These are phyloP conservation scores for Cryptus armator DNA, from an alignment of 2,888 invertebrate genomes.

Conservation along the genomic window DNA sequence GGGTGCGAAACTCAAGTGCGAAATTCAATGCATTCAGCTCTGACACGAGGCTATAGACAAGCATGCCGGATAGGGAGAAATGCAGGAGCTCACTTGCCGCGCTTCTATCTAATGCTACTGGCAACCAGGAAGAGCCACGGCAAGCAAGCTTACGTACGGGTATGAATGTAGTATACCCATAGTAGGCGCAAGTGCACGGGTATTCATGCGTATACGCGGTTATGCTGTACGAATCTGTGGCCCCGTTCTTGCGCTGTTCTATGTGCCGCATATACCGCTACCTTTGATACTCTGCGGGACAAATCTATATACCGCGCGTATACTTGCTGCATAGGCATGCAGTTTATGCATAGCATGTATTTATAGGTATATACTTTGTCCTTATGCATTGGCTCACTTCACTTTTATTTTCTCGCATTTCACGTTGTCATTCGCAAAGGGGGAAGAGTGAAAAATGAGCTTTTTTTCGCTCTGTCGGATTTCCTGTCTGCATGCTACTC, in stretches of 20 bases:
- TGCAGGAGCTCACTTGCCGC: conserved; percentile 6
- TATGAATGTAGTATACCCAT: not conserved
- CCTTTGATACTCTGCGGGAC: no score
- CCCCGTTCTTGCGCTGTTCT: not conserved
- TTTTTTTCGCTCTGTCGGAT: not conserved
- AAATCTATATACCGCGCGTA: not conserved
- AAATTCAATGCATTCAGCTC: conserved; percentile 60
- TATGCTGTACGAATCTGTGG: conserved; percentile 12
- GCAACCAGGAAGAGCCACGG: not conserved
- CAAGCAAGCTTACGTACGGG: conserved; percentile 16
- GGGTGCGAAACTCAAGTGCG: conserved; percentile 53
- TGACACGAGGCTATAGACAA: conserved; percentile 40
- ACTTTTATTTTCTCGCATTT: conserved; percentile 70
- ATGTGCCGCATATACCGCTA: no score
- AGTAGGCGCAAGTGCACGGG: conserved; percentile 1
- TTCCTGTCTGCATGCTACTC: not conserved
- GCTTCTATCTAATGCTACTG: not conserved
- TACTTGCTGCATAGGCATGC: no score
- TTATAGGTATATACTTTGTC: no score
- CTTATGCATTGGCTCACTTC: conserved; percentile 76
- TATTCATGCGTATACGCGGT: not conserved
- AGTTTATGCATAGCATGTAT: no score
- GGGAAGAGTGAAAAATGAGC: conserved; percentile 68
- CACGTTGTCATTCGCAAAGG: conserved; percentile 78
- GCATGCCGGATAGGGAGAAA: conserved; percentile 1